Evolutionary conservation across 2,888 invertebrate genomes (phyloP), one percentile per base, ranked within the genome.

Genomic region (Cryptocephalus primarius): DNA sequence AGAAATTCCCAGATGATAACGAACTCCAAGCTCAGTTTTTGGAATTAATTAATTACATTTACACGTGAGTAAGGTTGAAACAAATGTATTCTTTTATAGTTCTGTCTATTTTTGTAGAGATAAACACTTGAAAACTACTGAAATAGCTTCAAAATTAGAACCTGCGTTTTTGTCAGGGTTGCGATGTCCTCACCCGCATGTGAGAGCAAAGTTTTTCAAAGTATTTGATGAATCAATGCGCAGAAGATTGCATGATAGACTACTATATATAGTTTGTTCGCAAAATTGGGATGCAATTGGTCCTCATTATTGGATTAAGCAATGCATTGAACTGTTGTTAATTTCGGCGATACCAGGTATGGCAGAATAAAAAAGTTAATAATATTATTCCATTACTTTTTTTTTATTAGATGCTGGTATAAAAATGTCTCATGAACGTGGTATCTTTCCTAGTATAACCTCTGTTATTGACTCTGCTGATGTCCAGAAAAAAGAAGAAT

Each of bases 211-310:
- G 66, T 97, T 96, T 73, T 92, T 95, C 65, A 88, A 91, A 67
- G 87, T 92, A 12, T 90, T 93, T 67, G 93, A 96, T 69, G 80
- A 79, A 14, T 92, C 91, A 40, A 91, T 96, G 75, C 77, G 85
- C 10, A 74, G 84, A 9, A 77, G 86, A 11, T 72, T 95, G n/a
- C 88, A 89, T 64, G 95, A 95, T 61, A 77, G 97, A 1, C 72
- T 96, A 10, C 72, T 94, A 10, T 96, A 96, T 66, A 90, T 96
- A 41, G 81, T 90, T 9, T 91, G 92, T 68, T 91, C 92, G 8
- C 96, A 97, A 68, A 94, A 93, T 66, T 97, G 97, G 97, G 94
- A 96, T 60, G 84, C 89, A 1, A 95, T 97, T 69, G 92, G 92
- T 0, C 84, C 88, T 1, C 92, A 96, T 66, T 97, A 88, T 68